These are phyloP conservation scores for Amphimedon queenslandica DNA, from an alignment of 37 sponge, comb jelly and placozoan species.

Conservation along the genomic window DNA sequence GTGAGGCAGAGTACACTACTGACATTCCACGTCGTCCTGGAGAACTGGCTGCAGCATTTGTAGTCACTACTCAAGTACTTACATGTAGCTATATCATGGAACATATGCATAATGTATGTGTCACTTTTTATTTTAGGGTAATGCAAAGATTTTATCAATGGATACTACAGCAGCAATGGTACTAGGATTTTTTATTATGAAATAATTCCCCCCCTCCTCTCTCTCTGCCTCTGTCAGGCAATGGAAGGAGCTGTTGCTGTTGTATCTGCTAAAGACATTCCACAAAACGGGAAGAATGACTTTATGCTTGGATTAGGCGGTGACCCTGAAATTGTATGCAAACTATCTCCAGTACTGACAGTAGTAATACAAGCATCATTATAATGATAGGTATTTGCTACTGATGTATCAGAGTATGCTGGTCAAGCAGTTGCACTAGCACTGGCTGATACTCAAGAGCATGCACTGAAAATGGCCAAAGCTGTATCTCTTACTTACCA, in stretches of 20 bases:
- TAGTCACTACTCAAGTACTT: conserved; percentile 16
- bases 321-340: neutral
- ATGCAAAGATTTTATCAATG: conserved; percentile 10
- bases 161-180: conserved; percentile 10
- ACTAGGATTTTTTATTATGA: neutral
- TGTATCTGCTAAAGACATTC: conserved; percentile 64
- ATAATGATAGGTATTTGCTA: conserved; percentile 62
- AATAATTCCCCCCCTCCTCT: neutral
- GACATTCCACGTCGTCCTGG: conserved; percentile 21
- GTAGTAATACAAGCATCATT: neutral
- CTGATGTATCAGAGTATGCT: conserved; percentile 42
- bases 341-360: neutral
- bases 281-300: conserved; percentile 39
- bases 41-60: conserved; percentile 43
- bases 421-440: conserved; percentile 78
- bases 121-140: neutral
- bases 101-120: neutral
- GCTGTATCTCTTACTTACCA: conserved; percentile 51
- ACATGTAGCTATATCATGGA: neutral
- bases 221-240: neutral
- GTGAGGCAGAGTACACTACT: conserved; percentile 46
- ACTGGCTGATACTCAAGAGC: conserved; percentile 71
- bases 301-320: neutral
- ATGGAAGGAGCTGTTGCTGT: conserved; percentile 69
- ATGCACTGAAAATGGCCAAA: conserved; percentile 53